Evolutionary conservation across 2,113 vertebrate species (phyloP).

Genomic region (Rhinoptilus africanus): DNA sequence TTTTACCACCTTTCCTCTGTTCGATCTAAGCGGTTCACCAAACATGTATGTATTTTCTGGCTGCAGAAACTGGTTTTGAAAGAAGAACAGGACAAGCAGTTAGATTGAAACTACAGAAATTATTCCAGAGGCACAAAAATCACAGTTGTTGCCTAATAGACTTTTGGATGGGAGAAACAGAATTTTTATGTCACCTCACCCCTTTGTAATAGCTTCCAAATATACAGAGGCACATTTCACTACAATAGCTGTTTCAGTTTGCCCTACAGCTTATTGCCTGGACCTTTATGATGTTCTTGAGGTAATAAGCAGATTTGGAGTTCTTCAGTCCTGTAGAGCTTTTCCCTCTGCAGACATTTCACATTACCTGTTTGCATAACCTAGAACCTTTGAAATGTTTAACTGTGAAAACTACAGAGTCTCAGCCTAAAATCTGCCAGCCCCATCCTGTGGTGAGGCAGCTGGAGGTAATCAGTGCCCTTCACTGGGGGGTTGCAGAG

Average conservation of each 20-base stretch:
- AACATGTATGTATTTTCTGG: neutral
- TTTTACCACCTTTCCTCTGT: neutral
- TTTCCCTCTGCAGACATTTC: neutral
- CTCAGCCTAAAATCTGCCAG: neutral
- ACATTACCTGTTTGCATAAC: neutral
- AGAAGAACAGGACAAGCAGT: neutral
- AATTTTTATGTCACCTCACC: neutral
- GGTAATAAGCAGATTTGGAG: neutral
- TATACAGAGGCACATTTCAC: neutral
- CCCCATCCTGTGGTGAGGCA: neutral
- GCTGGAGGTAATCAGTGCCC: neutral
- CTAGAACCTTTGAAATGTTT: neutral
- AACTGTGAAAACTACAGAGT: neutral
- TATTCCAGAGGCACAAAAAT: neutral
- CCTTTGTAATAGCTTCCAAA: neutral
- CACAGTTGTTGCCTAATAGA: neutral
- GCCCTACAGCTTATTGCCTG: neutral
- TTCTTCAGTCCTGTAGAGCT: neutral
- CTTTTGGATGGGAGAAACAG: neutral
- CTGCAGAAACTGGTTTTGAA: neutral
- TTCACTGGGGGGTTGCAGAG: neutral
- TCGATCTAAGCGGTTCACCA: neutral
- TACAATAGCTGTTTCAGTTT: neutral
- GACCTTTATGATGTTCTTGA: neutral
- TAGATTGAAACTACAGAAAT: neutral